These are phyloP conservation scores for Rousettus leschenaultii DNA, from an alignment of 2,113 vertebrate genomes.

Conservation along the genomic window DNA sequence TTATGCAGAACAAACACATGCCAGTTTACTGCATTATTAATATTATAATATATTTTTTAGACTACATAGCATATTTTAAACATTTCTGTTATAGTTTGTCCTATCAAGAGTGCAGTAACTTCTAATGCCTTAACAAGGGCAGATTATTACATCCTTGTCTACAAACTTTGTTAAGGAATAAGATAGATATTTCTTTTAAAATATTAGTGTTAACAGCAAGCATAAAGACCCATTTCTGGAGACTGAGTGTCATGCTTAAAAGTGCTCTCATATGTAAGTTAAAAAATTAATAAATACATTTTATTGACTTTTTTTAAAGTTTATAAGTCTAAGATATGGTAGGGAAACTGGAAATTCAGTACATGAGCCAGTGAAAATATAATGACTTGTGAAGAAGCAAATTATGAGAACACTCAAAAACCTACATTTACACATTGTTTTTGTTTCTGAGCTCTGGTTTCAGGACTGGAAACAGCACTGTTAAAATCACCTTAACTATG, in stretches of 20 bases:
- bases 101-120: background rate
- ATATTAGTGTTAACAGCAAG: background rate
- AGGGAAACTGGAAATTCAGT: background rate
- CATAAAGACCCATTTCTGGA: background rate
- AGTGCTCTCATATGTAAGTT: background rate
- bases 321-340: background rate
- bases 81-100: background rate
- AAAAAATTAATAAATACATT: background rate
- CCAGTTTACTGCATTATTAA: background rate
- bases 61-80: background rate
- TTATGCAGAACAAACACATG: background rate
- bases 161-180: background rate
- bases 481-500: background rate
- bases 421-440: background rate
- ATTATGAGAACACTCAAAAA: background rate
- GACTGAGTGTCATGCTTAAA: background rate
- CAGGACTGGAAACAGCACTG: background rate
- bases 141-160: background rate
- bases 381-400: background rate
- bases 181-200: background rate
- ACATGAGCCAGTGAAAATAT: background rate
- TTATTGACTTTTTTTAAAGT: background rate
- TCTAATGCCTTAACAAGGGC: background rate
- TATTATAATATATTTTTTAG: background rate
- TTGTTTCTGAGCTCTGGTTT: background rate